Evolutionary conservation across 1,140 invertebrate genomes (phyloP).

Genomic region (Drosophila erecta): DNA sequence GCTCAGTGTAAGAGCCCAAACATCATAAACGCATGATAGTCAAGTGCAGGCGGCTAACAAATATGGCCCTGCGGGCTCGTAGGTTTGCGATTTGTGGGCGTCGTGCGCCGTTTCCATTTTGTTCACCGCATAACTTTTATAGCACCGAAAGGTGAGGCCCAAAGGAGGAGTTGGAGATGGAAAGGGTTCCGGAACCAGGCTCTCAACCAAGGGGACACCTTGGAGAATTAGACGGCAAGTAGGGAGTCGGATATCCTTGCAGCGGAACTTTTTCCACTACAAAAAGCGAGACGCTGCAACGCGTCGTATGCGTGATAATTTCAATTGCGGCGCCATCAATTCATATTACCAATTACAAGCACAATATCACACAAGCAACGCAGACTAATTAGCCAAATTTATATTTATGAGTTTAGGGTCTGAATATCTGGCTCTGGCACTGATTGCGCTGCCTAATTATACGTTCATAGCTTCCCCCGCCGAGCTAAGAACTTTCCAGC

Average conservation of each 20-base stretch:
- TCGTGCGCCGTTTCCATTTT: slow-evolving; percentile 53
- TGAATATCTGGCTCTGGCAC: slow-evolving; percentile 20
- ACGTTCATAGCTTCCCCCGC: slow-evolving; percentile 1
- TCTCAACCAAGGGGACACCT: no score
- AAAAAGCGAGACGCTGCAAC: slow-evolving; percentile 27
- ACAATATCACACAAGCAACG: slow-evolving; percentile 15
- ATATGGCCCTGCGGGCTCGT: slow-evolving; percentile 64
- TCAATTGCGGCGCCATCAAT: slow-evolving; percentile 28
- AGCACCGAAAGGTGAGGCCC: not conserved
- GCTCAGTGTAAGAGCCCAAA: not conserved
- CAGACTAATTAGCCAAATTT: slow-evolving; percentile 55
- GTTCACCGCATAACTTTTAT: slow-evolving; percentile 67
- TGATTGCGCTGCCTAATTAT: slow-evolving; percentile 66
- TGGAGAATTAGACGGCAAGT: not conserved
- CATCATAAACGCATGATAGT: slow-evolving; percentile 56
- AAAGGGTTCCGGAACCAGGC: slow-evolving; percentile 12
- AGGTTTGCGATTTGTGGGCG: slow-evolving; percentile 28
- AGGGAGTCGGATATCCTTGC: not conserved
- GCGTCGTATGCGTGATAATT: slow-evolving; percentile 51
- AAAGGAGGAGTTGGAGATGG: not conserved
- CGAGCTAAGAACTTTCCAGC: not conserved
- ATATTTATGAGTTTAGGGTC: slow-evolving; percentile 15
- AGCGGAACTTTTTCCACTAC: slow-evolving; percentile 57
- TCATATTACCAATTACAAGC: slow-evolving; percentile 38
- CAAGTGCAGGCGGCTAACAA: slow-evolving; percentile 56